phyloP scores from a whole-genome alignment of 2,113 vertebrate species.

The Cavia aperea region DNA sequence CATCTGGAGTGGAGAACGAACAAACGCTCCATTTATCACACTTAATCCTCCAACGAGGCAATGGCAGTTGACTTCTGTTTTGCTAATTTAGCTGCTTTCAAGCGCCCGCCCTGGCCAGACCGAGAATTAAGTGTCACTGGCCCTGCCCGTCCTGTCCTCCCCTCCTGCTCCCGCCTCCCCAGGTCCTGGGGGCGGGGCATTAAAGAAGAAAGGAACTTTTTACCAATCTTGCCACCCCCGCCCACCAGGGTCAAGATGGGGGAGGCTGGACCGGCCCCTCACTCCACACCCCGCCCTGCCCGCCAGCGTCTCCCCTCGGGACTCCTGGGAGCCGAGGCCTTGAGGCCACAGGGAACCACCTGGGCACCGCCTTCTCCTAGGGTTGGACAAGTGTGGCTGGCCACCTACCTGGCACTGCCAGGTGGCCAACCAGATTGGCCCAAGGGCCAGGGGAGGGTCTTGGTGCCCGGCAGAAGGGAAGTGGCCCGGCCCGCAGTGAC shows the following conservation, averaged over 20 bases:
- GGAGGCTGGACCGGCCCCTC: conserved; percentile 24
- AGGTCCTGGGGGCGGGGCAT: background rate
- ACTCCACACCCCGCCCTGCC: conserved; percentile 15
- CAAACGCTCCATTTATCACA: conserved; percentile 99
- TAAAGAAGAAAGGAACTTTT: conserved; percentile 62
- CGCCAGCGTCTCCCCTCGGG: background rate
- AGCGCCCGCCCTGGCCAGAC: conserved; percentile 77
- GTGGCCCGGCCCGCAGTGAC: background rate
- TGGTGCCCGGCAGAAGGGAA: background rate
- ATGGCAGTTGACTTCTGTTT: conserved; percentile 93
- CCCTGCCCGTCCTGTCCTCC: conserved; percentile 53
- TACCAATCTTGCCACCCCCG: conserved; percentile 54
- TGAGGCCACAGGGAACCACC: background rate
- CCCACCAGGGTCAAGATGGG: conserved; percentile 34
- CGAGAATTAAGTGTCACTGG: conserved; percentile 76
- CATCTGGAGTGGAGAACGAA: conserved; percentile 98
- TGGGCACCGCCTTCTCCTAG: background rate
- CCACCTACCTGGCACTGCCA: conserved; percentile 16
- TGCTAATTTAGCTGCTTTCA: conserved; percentile 88
- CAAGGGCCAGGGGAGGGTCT: background rate
- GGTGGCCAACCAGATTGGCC: background rate
- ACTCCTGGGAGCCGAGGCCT: rapidly evolving
- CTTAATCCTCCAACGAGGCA: conserved; percentile 91
- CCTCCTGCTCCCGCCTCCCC: background rate
- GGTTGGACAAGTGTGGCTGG: background rate